Percentiles rank a stretch among this genome's conserved stretches.
Conservation (phyloP, 2,113 vertebrate genomes). For the Platycercus adscitus region DNA sequence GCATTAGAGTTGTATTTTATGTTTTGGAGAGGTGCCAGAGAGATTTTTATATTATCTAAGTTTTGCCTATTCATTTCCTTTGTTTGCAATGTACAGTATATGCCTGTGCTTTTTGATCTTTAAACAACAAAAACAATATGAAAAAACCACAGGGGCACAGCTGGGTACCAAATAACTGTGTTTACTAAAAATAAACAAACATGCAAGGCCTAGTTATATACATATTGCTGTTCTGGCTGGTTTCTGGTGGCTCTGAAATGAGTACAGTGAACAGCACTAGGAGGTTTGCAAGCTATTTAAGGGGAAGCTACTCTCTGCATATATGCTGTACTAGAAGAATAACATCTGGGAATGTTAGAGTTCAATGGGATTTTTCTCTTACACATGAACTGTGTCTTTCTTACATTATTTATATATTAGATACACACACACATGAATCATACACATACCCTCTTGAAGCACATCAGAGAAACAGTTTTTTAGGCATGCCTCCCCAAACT, state of each 20-base stretch:
- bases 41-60: conserved; percentile 68
- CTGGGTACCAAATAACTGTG: conserved; percentile 46
- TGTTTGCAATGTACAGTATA: conserved; percentile 58
- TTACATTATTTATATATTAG: background rate
- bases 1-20: conserved; percentile 57
- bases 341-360: conserved; percentile 28
- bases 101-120: conserved; percentile 56
- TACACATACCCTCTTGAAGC: background rate
- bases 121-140: conserved; percentile 38
- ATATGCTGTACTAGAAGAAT: background rate
- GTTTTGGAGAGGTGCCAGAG: conserved; percentile 62
- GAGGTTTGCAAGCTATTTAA: conserved; percentile 20
- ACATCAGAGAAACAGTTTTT: background rate
- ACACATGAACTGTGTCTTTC: background rate
- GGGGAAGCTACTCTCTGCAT: background rate
- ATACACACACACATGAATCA: background rate
- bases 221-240: background rate
- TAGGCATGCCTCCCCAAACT: background rate
- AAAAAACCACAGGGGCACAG: conserved; percentile 45
- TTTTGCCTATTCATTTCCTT: conserved; percentile 70
- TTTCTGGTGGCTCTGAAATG: conserved; percentile 13
- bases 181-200: conserved; percentile 62
- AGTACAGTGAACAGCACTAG: background rate
- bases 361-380: conserved; percentile 21
- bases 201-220: background rate